Evolutionary conservation across 2,888 invertebrate species (phyloP), one percentile per base, ranked within the genome.

Genomic region (Heliconius aoede): DNA sequence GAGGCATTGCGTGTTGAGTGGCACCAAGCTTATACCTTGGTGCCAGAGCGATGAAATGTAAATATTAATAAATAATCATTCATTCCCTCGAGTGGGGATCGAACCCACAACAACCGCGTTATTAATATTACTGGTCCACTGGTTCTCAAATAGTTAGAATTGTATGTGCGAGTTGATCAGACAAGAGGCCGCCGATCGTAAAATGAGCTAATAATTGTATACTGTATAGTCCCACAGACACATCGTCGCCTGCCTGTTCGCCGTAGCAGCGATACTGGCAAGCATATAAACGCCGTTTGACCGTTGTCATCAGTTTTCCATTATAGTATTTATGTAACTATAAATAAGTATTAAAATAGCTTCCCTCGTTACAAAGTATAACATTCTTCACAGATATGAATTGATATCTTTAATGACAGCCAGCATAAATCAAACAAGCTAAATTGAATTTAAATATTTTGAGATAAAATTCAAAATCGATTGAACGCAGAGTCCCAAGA

Each of bases 231-330:
- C 89, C 88, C 85, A 92, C 91, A 93, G 93, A 94, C 93, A 90
- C 89, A 90, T 89, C 90, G 93, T 90, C 93, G 93, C 93, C 92
- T 84, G 90, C 89, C 88, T 87, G 90, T 83, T 86, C 86, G 90
- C 91, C 91, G 89, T 90, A 89, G 90, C 90, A 89, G 91, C 87
- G 86, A 87, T 81, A 75, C 76, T 75, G 36, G 60, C 78, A 65
- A 80, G 82, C 80, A 79, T 76, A 80, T 84, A 80, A 84, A 87
- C 81, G 85, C 71, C 87, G 46, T 87, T 89, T 77, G 36, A 84
- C 81, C 75, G 83, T 79, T 0, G 18, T 46, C 5, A 76, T 72
- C 36, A 15, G 3, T 58, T 30, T 68, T 64, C 79, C 18, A 86
- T 79, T 79, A 82, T 40, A 76, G 83, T 84, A 83, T 85, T 88